Evolutionary conservation across 2,888 invertebrate genomes (phyloP), one percentile per base, ranked within the genome.

Genomic region (Chelonus formosanus): DNA sequence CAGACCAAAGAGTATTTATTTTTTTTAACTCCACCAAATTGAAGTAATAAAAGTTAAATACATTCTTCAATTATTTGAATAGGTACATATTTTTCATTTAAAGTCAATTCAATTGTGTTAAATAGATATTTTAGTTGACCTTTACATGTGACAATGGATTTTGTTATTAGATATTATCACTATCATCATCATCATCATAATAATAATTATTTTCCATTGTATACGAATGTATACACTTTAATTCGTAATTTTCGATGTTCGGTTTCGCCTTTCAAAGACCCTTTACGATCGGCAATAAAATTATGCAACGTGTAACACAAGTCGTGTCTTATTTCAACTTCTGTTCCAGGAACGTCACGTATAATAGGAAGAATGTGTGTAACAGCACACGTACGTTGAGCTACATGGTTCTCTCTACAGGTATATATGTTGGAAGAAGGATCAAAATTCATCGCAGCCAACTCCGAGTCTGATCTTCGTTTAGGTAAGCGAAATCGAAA

Each of bases 271-370:
- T 68, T 73, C 66, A 70, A 70, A 70, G 68, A 69, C 70, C 60
- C 69, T 72, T 65, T 70, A 70, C 68, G 69, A 71, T 71, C 67
- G 68, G 73, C 76, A 76, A 80, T 80, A 78, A 79, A 81, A 80
- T 81, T 81, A 79, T 80, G 79, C 76, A 80, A 78, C 61, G 61
- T 71, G 78, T 78, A 79, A 80, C 78, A 74, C 71, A 78, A 81
- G 76, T 76, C 75, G 77, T 76, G 75, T 80, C 77, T 73, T 71
- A 74, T 80, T 79, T 78, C 78, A 65, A 71, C 59, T 55, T 60
- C 47, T 60, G 60, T 65, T 65, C 65, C 65, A 60, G 45, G 65
- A 65, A 65, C 60, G 54, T 60, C 60, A 40, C 50, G 8, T 48
- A 10, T 48, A 48, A 8, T 5, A 20, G 8, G 20, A 20, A 48